Percentiles rank a stretch among this genome's conserved stretches.
Conservation (phyloP, 2,888 invertebrate genomes). For the Asteroscopus sphinx region DNA sequence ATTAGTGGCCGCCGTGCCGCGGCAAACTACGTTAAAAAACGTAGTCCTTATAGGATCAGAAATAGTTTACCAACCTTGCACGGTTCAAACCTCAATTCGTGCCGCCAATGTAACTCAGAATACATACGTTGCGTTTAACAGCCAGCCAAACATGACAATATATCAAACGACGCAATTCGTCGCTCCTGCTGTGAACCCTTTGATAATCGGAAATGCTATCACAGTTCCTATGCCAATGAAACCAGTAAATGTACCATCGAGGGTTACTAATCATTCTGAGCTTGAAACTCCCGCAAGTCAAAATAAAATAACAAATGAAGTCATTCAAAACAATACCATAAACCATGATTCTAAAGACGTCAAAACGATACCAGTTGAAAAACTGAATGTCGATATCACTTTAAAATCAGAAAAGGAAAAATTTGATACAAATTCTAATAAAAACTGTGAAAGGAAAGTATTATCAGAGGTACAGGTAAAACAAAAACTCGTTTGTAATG, state of each 20-base stretch:
- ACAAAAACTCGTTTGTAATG: constrained; percentile 45
- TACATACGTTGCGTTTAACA: constrained; percentile 63
- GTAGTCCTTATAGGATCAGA: constrained; percentile 72
- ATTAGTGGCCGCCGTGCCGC: constrained; percentile 60
- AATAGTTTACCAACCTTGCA: constrained; percentile 69
- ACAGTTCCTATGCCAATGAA: constrained; percentile 31
- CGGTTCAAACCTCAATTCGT: constrained; percentile 58
- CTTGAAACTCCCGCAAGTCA: constrained; percentile 1
- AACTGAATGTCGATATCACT: constrained; percentile 17
- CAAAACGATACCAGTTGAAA: constrained; percentile 11
- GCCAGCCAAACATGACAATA: constrained; percentile 65
- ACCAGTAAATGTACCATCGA: constrained; percentile 28
- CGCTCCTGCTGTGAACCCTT: constrained; percentile 66
- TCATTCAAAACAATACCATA: constrained; percentile 7
- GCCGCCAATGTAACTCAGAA: constrained; percentile 55
- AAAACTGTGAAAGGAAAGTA: constrained; percentile 66
- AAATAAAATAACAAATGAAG: constrained; percentile 5
- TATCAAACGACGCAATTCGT: constrained; percentile 70
- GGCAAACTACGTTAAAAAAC: constrained; percentile 65
- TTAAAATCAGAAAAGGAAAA: constrained; percentile 34
- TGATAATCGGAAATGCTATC: constrained; percentile 68
- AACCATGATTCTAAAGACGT: constrained; percentile 13
- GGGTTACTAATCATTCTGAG: constrained; percentile 28
- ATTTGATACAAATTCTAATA: constrained; percentile 53
- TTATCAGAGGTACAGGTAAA: constrained; percentile 75